Evolutionary conservation across 2,797 vertebrate genomes (phyloP), one percentile per base, ranked within the genome.

Genomic region (Dallia pectoralis): DNA sequence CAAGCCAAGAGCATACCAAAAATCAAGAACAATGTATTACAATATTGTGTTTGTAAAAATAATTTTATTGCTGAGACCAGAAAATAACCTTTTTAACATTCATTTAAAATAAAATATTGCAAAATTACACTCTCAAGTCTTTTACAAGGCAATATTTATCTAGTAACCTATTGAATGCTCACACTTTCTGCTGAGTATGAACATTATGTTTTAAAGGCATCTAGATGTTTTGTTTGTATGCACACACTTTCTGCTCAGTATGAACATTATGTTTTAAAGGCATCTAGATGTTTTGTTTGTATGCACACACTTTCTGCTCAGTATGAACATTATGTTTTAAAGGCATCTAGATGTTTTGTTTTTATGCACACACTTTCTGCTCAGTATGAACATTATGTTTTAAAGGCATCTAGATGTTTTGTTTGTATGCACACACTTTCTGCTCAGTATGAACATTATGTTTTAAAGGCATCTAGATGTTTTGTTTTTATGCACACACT

Each of bases 61-160:
- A 85, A 73, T 71, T 92, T 92, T 89, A 89, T 88, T 88, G 49
- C 73, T 87, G 87, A 86, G 77, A 77, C 69, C 88, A 83, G 82
- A 84, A 56, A 76, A 77, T 25, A 53, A 75, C 76, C 19, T 69
- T 76, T 82, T 78, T 72, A 59, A 81, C 85, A 88, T 63, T 86
- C 72, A 72, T 82, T 78, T 72, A 59, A 81, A 85, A 88, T 63
- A 87, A 73, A 72, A 36, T 77, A 86, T 77, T 82, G 77, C 77
- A 88, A 82, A 77, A 85, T 74, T 73, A 83, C 77, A 84, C 86
- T 87, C 80, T 85, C 77, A 85, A 83, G 78, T 83, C 71, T 70
- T 69, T 68, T 87, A 85, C 84, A 90, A 93, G 86, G 90, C 91
- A 88, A 85, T 81, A 75, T 82, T 85, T 65, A 78, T 76, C 70